Evolutionary conservation across 1,140 invertebrate genomes (phyloP).

Genomic region (Drosophila ambigua): DNA sequence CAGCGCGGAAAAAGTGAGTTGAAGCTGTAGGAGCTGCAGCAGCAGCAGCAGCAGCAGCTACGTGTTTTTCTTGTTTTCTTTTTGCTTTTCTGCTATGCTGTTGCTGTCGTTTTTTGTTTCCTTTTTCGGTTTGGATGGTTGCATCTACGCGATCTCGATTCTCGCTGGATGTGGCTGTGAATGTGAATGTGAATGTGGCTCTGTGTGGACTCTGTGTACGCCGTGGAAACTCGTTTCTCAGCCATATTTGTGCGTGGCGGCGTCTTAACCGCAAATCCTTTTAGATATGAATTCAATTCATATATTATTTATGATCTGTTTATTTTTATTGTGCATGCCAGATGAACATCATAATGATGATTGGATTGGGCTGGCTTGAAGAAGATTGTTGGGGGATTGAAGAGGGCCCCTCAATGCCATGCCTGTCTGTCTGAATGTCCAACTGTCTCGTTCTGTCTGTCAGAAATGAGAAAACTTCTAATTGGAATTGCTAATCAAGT

Average conservation of each 20-base stretch:
- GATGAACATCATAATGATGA: slow-evolving; percentile 58
- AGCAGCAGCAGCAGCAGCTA: slow-evolving; percentile 28
- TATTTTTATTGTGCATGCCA: slow-evolving; percentile 80
- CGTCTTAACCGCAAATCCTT: slow-evolving; percentile 80
- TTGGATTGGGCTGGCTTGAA: not conserved
- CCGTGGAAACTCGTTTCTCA: slow-evolving; percentile 61
- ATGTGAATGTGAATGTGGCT: not conserved
- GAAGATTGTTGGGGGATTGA: not conserved
- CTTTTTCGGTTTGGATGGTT: not conserved
- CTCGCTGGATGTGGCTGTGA: no score
- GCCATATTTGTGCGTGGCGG: slow-evolving; percentile 76
- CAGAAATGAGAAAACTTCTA: slow-evolving; percentile 81
- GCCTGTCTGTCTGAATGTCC: slow-evolving; percentile 58
- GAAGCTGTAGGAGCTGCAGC: slow-evolving; percentile 16
- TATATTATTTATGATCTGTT: slow-evolving; percentile 82
- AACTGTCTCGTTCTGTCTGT: slow-evolving; percentile 51
- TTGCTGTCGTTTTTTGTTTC: slow-evolving; percentile 6
- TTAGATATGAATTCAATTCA: slow-evolving; percentile 81
- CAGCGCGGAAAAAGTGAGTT: slow-evolving; percentile 60
- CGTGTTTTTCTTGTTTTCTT: slow-evolving; percentile 80
- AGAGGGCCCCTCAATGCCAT: slow-evolving; percentile 21
- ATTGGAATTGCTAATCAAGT: slow-evolving; percentile 81
- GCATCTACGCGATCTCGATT: slow-evolving; percentile 59
- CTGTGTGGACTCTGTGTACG: slow-evolving; percentile 46
- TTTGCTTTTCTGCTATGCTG: slow-evolving; percentile 12